phyloP scores from a whole-genome alignment of 2,113 vertebrate species.

The Nycticryphes semicollaris region DNA sequence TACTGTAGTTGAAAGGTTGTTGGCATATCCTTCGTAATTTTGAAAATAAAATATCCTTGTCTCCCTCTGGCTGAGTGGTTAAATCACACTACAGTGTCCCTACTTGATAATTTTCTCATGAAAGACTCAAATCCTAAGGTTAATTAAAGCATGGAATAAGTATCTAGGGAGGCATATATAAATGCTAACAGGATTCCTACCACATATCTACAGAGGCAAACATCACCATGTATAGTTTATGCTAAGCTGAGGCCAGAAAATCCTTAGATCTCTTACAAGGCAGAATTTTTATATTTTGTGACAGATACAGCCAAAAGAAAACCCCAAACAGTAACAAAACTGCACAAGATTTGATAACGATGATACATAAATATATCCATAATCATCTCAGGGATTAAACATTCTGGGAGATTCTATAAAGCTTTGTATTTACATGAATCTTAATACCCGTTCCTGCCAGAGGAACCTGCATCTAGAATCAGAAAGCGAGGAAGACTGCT shows the following conservation, averaged over 20 bases:
- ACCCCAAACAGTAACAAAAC: background rate
- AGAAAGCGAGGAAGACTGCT: background rate
- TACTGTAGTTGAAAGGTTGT: background rate
- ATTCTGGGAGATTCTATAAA: background rate
- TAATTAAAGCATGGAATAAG: slow-evolving; percentile 56
- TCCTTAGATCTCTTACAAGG: slow-evolving; percentile 12
- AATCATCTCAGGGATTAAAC: background rate
- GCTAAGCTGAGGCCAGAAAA: background rate
- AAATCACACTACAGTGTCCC: slow-evolving; percentile 9
- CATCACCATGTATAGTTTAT: background rate
- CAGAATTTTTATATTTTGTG: background rate
- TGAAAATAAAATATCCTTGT: slow-evolving; percentile 38
- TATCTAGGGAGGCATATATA: slow-evolving; percentile 34
- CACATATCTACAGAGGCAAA: background rate
- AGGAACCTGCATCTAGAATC: background rate
- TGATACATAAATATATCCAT: background rate
- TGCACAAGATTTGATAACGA: background rate
- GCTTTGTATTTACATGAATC: slow-evolving; percentile 10
- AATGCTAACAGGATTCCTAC: slow-evolving; percentile 45
- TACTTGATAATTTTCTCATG: slow-evolving; percentile 46
- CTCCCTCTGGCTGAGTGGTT: slow-evolving; percentile 17
- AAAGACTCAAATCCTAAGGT: slow-evolving; percentile 36
- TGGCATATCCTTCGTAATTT: background rate
- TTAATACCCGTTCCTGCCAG: background rate
- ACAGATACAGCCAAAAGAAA: background rate